These are phyloP conservation scores for Apis dorsata DNA, from an alignment of 1,140 invertebrate species.

Conservation along the genomic window DNA sequence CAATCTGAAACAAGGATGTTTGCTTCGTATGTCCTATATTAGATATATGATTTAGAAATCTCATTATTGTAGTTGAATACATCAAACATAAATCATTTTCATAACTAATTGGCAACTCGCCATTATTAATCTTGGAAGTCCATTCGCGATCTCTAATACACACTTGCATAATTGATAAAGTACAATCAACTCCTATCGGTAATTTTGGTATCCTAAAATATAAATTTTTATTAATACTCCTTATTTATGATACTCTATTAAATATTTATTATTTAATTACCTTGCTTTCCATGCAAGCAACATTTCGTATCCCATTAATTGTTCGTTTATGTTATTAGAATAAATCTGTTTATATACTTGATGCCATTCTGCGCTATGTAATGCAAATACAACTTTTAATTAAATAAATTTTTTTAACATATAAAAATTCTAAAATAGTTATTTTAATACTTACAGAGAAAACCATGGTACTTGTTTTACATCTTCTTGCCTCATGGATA, in stretches of 20 bases:
- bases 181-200: conserved; percentile 85
- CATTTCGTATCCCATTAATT: conserved; percentile 79
- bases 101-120: conserved; percentile 68
- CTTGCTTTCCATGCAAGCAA: conserved; percentile 83
- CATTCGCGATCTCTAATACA: conserved; percentile 76
- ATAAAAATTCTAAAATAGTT: neutral
- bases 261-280: conserved; percentile 58
- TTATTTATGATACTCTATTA: neutral
- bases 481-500: conserved; percentile 59
- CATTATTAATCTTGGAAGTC: conserved; percentile 67
- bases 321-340: conserved; percentile 73
- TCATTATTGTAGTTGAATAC: conserved; percentile 83
- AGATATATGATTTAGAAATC: conserved; percentile 83
- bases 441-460: conserved; percentile 68
- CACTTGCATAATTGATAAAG: conserved; percentile 84
- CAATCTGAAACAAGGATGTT: conserved; percentile 81
- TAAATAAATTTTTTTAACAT: neutral
- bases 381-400: neutral
- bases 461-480: conserved; percentile 74
- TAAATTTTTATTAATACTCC: neutral
- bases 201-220: conserved; percentile 82
- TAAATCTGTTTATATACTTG: conserved; percentile 81
- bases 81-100: conserved; percentile 81
- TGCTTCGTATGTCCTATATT: conserved; percentile 79
- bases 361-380: conserved; percentile 81